Conservation (phyloP, 2,113 vertebrate genomes). For the Micromys minutus region DNA sequence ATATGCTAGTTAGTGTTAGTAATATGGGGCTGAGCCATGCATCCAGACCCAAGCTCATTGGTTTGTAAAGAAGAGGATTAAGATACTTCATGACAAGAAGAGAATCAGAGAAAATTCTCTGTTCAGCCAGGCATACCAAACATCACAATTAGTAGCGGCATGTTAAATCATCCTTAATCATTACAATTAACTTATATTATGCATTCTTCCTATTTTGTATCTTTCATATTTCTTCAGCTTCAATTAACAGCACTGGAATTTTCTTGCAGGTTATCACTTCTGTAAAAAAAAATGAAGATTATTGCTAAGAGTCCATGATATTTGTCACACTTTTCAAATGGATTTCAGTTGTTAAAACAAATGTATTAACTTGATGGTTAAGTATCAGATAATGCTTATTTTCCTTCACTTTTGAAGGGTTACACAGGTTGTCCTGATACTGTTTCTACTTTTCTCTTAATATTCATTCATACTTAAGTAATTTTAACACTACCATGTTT, state of each 20-base stretch:
- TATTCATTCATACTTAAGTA: constrained; percentile 51
- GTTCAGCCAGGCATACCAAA: constrained; percentile 60
- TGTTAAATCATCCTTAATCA: constrained; percentile 71
- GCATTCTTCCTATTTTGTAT: constrained; percentile 58
- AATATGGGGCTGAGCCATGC: not conserved
- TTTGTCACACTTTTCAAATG: constrained; percentile 64
- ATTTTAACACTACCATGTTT: not conserved
- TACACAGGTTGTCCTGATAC: not conserved
- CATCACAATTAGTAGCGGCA: constrained; percentile 65
- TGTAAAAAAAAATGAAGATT: constrained; percentile 77
- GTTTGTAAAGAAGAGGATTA: constrained; percentile 15
- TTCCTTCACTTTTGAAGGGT: constrained; percentile 41
- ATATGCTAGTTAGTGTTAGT: not conserved
- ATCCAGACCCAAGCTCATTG: not conserved
- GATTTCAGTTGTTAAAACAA: constrained; percentile 74
- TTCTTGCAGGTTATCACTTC: constrained; percentile 57
- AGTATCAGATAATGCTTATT: constrained; percentile 73
- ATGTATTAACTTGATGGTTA: constrained; percentile 72
- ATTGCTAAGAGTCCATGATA: constrained; percentile 63
- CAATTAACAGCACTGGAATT: constrained; percentile 74
- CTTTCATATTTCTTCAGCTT: constrained; percentile 64
- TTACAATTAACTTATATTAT: constrained; percentile 75
- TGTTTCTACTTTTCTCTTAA: constrained; percentile 42
- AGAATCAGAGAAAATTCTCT: constrained; percentile 24
- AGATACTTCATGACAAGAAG: constrained; percentile 61